Evolutionary conservation across 1,140 invertebrate species (phyloP).

Genomic region (Lamellibrachia luymesi): DNA sequence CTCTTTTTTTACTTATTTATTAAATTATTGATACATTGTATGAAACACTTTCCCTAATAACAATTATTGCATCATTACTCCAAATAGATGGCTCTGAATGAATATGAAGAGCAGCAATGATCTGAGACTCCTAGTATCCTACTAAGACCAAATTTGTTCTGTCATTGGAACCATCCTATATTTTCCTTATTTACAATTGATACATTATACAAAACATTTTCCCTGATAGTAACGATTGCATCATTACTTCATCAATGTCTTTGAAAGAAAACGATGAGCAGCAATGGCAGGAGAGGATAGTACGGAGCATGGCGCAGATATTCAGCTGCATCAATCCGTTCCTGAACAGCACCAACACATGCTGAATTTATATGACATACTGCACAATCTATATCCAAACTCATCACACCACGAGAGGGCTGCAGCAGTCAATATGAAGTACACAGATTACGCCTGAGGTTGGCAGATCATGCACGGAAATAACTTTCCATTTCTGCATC

Average conservation of each 20-base stretch:
- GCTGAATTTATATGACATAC: neutral
- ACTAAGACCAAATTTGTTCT: no score
- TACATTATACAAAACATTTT: no score
- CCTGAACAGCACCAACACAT: neutral
- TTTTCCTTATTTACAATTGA: no score
- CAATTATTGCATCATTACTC: no score
- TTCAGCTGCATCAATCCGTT: neutral
- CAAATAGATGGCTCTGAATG: no score
- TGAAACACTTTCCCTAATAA: no score
- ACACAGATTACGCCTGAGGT: neutral
- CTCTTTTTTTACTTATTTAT: no score
- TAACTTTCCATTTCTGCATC: neutral
- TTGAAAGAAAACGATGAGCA: neutral
- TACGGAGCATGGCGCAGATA: neutral
- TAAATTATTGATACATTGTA: no score
- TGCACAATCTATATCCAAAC: neutral
- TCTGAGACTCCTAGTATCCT: no score
- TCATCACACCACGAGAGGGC: neutral
- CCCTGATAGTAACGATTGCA: no score
- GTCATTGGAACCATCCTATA: no score
- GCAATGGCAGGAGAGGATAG: neutral
- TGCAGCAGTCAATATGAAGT: neutral
- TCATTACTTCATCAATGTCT: neutral
- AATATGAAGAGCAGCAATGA: no score
- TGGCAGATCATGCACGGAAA: neutral